Evolutionary conservation across 2,113 vertebrate genomes (phyloP).

Genomic region (Stegastes partitus): DNA sequence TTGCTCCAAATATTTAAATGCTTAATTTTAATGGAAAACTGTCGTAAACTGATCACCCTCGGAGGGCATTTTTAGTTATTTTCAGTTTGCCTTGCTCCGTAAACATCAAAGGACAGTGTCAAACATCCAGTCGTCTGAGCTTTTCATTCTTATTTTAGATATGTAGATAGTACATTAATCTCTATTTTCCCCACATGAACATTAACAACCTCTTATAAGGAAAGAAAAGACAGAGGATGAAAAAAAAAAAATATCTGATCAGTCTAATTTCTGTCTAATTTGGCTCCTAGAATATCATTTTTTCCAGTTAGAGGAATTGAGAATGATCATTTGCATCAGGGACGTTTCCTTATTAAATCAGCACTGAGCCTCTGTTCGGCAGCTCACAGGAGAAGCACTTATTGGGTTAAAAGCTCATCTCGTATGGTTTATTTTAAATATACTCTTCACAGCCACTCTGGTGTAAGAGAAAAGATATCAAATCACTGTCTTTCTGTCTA

Average conservation of each 20-base stretch:
- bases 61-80: conserved; percentile 43
- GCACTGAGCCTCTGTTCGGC: conserved; percentile 84
- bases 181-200: conserved; percentile 66
- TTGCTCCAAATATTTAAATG: conserved; percentile 64
- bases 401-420: conserved; percentile 91
- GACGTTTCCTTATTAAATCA: conserved; percentile 91
- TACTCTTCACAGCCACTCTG: conserved; percentile 83
- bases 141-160: conserved; percentile 70
- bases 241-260: conserved; percentile 81
- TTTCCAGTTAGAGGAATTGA: conserved; percentile 89
- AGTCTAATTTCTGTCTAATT: conserved; percentile 88
- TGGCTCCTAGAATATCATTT: conserved; percentile 88
- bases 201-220: conserved; percentile 78
- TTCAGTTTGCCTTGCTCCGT: conserved; percentile 33
- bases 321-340: conserved; percentile 90
- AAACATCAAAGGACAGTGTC: conserved; percentile 55
- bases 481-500: conserved; percentile 70
- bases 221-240: conserved; percentile 48
- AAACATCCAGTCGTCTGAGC: conserved; percentile 30
- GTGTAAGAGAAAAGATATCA: conserved; percentile 84
- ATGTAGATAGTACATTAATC: conserved; percentile 69
- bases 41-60: conserved; percentile 56
- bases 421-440: conserved; percentile 87
- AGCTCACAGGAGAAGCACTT: conserved; percentile 87
- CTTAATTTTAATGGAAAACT: conserved; percentile 68